Conservation (phyloP, 2,113 vertebrate species). For the Pantherophis guttatus region DNA sequence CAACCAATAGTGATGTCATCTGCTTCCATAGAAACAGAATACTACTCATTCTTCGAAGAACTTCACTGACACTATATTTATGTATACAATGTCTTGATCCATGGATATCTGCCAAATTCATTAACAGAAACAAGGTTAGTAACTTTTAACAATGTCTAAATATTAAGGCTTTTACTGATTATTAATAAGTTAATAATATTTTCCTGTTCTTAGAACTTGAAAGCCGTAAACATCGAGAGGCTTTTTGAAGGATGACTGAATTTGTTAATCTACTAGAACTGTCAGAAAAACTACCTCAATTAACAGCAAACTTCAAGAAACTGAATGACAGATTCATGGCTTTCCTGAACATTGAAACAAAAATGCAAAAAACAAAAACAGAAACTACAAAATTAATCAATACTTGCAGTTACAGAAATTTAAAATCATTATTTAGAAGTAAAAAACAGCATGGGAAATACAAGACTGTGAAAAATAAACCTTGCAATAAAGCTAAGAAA, state of each 20-base stretch:
- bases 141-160: background rate
- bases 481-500: background rate
- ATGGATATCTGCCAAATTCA: background rate
- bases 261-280: constrained; percentile 10
- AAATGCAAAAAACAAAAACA: background rate
- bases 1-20: constrained; percentile 1
- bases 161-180: background rate
- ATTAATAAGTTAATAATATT: background rate
- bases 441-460: background rate
- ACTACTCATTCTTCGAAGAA: background rate
- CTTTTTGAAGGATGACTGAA: background rate
- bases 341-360: background rate
- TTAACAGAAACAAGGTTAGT: background rate
- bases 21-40: constrained; percentile 17
- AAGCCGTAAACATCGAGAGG: background rate
- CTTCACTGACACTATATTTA: background rate
- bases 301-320: constrained; percentile 8
- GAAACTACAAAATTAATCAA: background rate
- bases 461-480: background rate
- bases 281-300: constrained; percentile 10
- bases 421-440: constrained; percentile 9
- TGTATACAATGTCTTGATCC: background rate
- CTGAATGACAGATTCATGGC: background rate
- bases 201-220: background rate
- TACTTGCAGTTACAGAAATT: background rate